A percentile compares a stretch with the other conserved stretches of the same genome.
These are phyloP conservation scores for Darevskia nairensis DNA, from an alignment of 2,797 vertebrate genomes.

Conservation along the genomic window DNA sequence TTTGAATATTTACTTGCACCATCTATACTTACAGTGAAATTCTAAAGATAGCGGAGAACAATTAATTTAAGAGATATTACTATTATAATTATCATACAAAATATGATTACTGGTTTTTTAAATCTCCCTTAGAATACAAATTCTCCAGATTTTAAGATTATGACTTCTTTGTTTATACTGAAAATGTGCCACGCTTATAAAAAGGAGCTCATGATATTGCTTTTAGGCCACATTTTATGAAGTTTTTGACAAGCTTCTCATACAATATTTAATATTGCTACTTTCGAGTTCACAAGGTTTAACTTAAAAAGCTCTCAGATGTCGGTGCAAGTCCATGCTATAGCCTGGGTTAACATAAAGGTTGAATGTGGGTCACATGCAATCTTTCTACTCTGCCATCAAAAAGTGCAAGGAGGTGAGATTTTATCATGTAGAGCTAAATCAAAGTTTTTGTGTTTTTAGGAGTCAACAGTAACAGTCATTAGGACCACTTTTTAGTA, in stretches of 20 bases:
- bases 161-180: constrained; percentile 53
- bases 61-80: constrained; percentile 28
- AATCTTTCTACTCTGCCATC: constrained; percentile 19
- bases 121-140: constrained; percentile 45
- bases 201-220: constrained; percentile 52
- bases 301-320: constrained; percentile 62
- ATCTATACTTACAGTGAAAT: constrained; percentile 23
- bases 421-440: constrained; percentile 24
- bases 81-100: not conserved
- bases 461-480: not conserved
- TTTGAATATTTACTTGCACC: constrained; percentile 6
- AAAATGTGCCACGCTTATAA: constrained; percentile 57
- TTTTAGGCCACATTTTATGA: constrained; percentile 65
- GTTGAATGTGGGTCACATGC: constrained; percentile 42
- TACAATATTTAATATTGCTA: constrained; percentile 71
- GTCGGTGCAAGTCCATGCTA: constrained; percentile 45
- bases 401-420: not conserved
- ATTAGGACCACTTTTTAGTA: constrained; percentile 1
- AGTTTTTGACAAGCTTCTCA: constrained; percentile 67
- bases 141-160: constrained; percentile 58
- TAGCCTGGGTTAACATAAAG: constrained; percentile 61
- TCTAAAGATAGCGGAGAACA: constrained; percentile 26
- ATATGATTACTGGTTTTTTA: not conserved
- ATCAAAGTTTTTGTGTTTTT: not conserved
- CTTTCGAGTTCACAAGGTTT: constrained; percentile 70